These are phyloP conservation scores for Oxyteleia sp. DNA, from an alignment of 2,888 invertebrate genomes.

Conservation along the genomic window DNA sequence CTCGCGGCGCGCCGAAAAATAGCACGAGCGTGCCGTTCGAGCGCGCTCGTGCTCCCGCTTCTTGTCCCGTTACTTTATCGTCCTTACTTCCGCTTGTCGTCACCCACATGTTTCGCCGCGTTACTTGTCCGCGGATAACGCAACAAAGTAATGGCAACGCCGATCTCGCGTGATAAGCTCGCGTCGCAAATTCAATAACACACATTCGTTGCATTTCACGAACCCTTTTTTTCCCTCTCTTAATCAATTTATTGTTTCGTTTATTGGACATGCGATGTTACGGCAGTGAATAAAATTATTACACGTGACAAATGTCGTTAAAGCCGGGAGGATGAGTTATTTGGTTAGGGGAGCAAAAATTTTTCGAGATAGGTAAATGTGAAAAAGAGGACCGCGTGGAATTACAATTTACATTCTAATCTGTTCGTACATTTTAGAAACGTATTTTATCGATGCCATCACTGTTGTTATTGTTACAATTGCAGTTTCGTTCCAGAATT, in stretches of 20 bases:
- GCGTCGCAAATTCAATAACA: conserved; percentile 43
- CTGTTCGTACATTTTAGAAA: too few relatives aligned
- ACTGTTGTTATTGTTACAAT: too few relatives aligned
- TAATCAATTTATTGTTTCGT: conserved; percentile 51
- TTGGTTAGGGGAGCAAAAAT: background rate
- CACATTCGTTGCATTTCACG: conserved; percentile 32
- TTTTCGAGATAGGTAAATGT: background rate
- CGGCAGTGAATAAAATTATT: conserved; percentile 40
- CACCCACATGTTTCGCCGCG: conserved; percentile 5
- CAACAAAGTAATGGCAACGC: conserved; percentile 41
- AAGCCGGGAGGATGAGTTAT: background rate
- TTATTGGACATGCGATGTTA: conserved; percentile 42
- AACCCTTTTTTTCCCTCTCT: background rate
- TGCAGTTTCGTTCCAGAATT: too few relatives aligned
- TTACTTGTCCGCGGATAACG: conserved; percentile 50
- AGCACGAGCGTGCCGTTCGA: conserved; percentile 57
- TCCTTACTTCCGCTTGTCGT: conserved; percentile 64
- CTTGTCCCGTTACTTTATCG: conserved; percentile 57
- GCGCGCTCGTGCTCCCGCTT: conserved; percentile 38
- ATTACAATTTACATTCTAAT: too few relatives aligned
- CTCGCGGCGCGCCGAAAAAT: conserved; percentile 58
- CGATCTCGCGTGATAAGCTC: conserved; percentile 52
- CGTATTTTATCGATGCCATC: too few relatives aligned
- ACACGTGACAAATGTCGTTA: conserved; percentile 26
- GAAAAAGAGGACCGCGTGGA: background rate